A percentile compares a stretch with the other conserved stretches of the same genome.
Evolutionary conservation across 2,797 vertebrate genomes (phyloP).

Genomic region (Sphenopsis melanotis): DNA sequence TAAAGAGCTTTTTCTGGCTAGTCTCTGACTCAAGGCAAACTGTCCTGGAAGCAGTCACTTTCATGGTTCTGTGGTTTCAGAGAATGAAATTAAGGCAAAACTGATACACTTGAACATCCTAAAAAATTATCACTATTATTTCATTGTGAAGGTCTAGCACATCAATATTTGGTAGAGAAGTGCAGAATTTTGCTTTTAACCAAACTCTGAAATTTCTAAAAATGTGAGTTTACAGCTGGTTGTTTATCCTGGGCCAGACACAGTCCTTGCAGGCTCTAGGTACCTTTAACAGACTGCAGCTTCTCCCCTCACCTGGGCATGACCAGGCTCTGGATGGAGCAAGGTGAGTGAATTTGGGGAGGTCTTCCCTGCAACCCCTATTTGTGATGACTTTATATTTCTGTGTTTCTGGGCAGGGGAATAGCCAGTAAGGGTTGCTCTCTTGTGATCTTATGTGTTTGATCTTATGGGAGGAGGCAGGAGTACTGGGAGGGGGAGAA

Average conservation of each 20-base stretch:
- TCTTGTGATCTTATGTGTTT: not conserved
- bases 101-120: not conserved
- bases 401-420: not conserved
- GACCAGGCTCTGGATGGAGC: not conserved
- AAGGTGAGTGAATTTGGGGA: not conserved
- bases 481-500: not conserved
- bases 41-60: not conserved
- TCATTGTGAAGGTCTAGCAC: not conserved
- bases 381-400: not conserved
- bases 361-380: not conserved
- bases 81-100: not conserved
- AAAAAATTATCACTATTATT: not conserved
- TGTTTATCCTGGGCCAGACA: not conserved
- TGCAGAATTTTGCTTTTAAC: not conserved
- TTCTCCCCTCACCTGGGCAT: not conserved
- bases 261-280: not conserved
- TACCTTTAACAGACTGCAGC: not conserved
- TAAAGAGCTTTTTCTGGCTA: not conserved
- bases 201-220: not conserved
- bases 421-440: not conserved
- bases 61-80: not conserved
- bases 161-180: not conserved
- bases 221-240: not conserved
- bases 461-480: not conserved
- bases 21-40: not conserved